Conservation (phyloP, 2,113 vertebrate genomes). For the Seriola aureovittata region DNA sequence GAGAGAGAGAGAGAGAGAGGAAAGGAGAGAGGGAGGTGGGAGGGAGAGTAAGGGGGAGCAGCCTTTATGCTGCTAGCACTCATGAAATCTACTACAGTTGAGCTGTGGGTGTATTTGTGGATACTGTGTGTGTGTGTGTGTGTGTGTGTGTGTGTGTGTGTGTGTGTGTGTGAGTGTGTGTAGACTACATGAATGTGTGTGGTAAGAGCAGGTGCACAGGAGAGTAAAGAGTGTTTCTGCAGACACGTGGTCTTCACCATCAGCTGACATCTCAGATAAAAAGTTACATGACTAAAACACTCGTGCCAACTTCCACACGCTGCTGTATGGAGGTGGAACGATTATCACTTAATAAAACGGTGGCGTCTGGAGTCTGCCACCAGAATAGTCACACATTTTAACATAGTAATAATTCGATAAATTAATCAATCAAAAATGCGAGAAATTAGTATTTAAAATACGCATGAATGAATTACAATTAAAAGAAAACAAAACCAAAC, state of each 20-base stretch:
- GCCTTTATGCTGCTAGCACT: conserved; percentile 64
- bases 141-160: conserved; percentile 13
- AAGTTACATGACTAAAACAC: conserved; percentile 5
- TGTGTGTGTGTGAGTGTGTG: conserved; percentile 20
- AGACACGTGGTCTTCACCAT: conserved; percentile 19
- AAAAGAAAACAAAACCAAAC: background rate
- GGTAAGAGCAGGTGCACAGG: conserved; percentile 19
- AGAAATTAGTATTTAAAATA: background rate
- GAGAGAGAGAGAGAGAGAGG: conserved; percentile 26
- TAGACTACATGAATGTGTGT: background rate
- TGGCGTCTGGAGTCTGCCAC: background rate
- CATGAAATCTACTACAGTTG: conserved; percentile 68
- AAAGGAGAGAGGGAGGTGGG: conserved; percentile 33
- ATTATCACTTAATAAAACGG: too few relatives aligned
- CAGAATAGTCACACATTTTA: background rate
- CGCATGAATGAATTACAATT: too few relatives aligned
- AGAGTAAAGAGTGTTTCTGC: conserved; percentile 26
- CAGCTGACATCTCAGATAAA: conserved; percentile 6
- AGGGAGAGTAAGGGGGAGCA: conserved; percentile 51
- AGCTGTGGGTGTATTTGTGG: conserved; percentile 69
- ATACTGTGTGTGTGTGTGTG: conserved; percentile 19
- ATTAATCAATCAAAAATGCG: background rate
- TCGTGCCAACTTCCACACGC: background rate
- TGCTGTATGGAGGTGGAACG: background rate
- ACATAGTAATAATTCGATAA: background rate